Conservation (phyloP, 2,113 vertebrate species). For the Pterophyllum scalare region DNA sequence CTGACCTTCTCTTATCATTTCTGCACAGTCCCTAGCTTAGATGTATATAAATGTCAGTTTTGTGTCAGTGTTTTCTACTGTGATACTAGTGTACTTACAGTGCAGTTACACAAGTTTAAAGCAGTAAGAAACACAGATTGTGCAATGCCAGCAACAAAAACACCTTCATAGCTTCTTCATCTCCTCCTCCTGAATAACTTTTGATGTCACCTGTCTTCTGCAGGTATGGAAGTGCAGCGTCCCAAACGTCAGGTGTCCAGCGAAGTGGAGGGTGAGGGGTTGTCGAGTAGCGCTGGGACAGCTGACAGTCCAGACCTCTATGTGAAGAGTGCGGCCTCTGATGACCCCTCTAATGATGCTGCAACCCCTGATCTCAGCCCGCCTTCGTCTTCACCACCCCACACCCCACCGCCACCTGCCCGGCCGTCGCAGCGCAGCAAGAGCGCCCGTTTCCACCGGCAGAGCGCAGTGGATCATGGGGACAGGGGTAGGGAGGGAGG, state of each 20-base stretch:
- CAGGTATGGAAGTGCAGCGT: constrained; percentile 94
- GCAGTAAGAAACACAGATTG: background rate
- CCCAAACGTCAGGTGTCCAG: constrained; percentile 92
- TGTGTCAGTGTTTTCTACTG: accelerated
- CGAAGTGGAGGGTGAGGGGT: constrained; percentile 89
- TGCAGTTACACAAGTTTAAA: no score
- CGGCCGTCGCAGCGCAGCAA: constrained; percentile 85
- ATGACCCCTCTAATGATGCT: constrained; percentile 87
- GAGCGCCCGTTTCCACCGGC: constrained; percentile 90
- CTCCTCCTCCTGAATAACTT: background rate
- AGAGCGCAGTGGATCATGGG: constrained; percentile 89
- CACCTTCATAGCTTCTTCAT: background rate
- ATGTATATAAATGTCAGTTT: background rate
- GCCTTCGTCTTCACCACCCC: constrained; percentile 85
- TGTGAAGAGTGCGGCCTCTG: constrained; percentile 83
- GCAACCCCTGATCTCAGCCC: constrained; percentile 91
- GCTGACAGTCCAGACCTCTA: constrained; percentile 94
- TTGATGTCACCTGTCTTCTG: background rate
- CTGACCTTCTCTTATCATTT: background rate
- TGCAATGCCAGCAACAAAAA: background rate
- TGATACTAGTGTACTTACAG: accelerated
- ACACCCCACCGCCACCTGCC: constrained; percentile 80
- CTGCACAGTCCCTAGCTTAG: background rate
- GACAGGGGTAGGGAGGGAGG: constrained; percentile 79
- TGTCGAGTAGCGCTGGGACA: constrained; percentile 87